Percentiles rank a stretch among this genome's conserved stretches.
Conservation (phyloP, 2,113 vertebrate genomes). For the Dermatemys mawii region DNA sequence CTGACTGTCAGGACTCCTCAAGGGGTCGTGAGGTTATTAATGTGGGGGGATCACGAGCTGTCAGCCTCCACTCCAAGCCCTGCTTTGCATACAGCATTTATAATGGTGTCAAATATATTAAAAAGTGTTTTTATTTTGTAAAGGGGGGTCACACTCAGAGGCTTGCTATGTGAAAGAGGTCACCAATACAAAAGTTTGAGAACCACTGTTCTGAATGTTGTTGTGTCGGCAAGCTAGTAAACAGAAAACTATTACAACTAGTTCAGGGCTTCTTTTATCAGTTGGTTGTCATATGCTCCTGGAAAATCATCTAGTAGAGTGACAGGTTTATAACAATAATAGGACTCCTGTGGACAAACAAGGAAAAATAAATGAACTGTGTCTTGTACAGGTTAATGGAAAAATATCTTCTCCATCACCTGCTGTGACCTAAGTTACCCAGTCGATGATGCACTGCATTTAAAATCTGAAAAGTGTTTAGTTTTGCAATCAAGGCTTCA, state of each 20-base stretch:
- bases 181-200: too few relatives aligned
- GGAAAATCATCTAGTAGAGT: background rate
- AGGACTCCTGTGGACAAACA: background rate
- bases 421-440: background rate
- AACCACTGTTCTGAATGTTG: too few relatives aligned
- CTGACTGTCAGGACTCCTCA: too few relatives aligned
- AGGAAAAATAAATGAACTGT: conserved; percentile 2
- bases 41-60: too few relatives aligned
- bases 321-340: conserved; percentile 29
- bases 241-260: conserved; percentile 9
- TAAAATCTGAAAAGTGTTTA: background rate
- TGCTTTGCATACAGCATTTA: too few relatives aligned
- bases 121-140: too few relatives aligned
- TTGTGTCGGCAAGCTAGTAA: background rate
- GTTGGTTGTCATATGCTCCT: background rate
- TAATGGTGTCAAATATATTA: too few relatives aligned
- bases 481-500: background rate
- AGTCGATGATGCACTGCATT: background rate
- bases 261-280: conserved; percentile 29
- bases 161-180: too few relatives aligned
- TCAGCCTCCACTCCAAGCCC: too few relatives aligned
- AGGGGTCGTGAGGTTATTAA: too few relatives aligned
- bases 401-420: background rate
- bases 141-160: too few relatives aligned
- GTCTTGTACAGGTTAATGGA: conserved; percentile 39